Conservation (phyloP, 1,140 invertebrate species). For the Philopotamus ludificatus region DNA sequence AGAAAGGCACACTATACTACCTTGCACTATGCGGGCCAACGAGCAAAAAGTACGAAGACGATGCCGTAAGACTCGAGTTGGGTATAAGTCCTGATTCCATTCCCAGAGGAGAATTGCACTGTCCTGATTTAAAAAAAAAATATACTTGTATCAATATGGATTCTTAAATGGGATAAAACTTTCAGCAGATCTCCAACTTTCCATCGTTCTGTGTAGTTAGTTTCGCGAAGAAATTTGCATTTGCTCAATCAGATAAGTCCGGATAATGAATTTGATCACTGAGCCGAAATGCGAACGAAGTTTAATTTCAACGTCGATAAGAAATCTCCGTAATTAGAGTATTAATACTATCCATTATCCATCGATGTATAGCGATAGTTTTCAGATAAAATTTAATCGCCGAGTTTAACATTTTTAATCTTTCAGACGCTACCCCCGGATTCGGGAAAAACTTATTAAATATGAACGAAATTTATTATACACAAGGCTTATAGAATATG, state of each 20-base stretch:
- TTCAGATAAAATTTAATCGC: no score
- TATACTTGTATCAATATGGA: not conserved
- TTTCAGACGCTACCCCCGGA: no score
- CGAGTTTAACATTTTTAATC: no score
- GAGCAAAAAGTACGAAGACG: slow-evolving; percentile 64
- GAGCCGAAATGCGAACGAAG: not conserved
- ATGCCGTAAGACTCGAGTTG: slow-evolving; percentile 63
- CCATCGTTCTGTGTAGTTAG: not conserved
- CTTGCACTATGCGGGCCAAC: slow-evolving; percentile 65
- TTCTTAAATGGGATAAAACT: not conserved
- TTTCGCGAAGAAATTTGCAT: not conserved
- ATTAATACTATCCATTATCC: slow-evolving; percentile 20
- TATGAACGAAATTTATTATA: no score
- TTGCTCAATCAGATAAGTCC: slow-evolving; percentile 1
- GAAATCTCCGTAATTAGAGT: no score
- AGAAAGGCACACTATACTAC: no score
- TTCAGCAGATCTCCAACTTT: not conserved
- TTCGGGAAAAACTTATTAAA: no score
- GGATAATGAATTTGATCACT: slow-evolving; percentile 10
- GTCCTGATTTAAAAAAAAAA: slow-evolving; percentile 49
- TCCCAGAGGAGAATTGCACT: slow-evolving; percentile 62
- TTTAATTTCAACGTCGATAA: slow-evolving; percentile 1
- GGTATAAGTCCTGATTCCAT: slow-evolving; percentile 68
- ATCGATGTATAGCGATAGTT: no score
- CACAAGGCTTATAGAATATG: no score